Base-by-base conservation (phyloP, 2,797 vertebrate species). In the Sandelia bainsii region DNA sequence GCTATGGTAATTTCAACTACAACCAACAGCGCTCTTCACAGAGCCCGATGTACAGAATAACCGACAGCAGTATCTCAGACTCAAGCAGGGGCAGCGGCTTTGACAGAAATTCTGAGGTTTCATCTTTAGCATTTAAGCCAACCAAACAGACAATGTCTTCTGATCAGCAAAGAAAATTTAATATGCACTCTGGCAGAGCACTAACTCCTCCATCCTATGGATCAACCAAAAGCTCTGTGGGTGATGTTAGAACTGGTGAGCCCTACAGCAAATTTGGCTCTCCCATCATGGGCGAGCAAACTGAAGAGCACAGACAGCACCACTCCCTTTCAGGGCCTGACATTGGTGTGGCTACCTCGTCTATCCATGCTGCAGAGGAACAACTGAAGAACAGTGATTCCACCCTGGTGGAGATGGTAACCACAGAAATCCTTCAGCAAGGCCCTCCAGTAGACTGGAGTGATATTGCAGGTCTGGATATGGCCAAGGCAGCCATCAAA, bases 1-100 rank as follows among this genome's bases (percentile, higher is more conserved):
- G 93, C 93, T 99, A 99, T 91, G 96, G 94, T 93, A 97, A 96
- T 94, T 99, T 98, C 91, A 97, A 91, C 95, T 99, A 99, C 88
- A 97, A 94, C 95, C 98, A 99, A 94, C 98, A 98, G 93, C 97
- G 96, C 93, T 97, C 97, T 32, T 96, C 97, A 70, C 98, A 99
- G 86, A 99, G 97, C 89, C 98, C 98, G 34, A 97, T 99, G 97
- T 99, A 99, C 90, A 95, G 97, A 93, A 95, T 97, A 94, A 90
- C 96, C 73, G 98, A 99, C 93, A 96, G 95, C 91, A 96, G 95
- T 91, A 92, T 97, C 93, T 95, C 97, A 85, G 97, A 97, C 92
- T 94, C 97, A 83, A 96, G 92, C 94, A 94, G 98, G 89, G 96
- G 96, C 85, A 98, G 96, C 86, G 96, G 97, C 87, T 99, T 99